Percentiles rank a stretch among this genome's conserved stretches.
phyloP scores from a whole-genome alignment of 1,140 invertebrate genomes.

The Macrostomum lignano region DNA sequence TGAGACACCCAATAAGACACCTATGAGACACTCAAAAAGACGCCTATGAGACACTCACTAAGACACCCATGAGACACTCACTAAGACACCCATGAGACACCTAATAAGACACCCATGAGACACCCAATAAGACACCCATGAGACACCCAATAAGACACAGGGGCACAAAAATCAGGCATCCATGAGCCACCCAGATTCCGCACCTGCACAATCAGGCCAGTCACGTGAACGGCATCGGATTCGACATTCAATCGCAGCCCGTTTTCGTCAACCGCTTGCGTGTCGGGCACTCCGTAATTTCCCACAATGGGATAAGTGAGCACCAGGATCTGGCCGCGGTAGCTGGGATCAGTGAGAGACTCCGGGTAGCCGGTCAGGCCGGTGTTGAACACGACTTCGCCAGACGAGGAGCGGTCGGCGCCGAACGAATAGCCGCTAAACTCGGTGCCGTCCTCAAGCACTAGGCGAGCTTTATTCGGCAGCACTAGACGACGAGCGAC shows the following conservation, averaged over 20 bases:
- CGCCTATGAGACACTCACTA: no score
- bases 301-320: constrained; percentile 17
- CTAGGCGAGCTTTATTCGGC: constrained; percentile 5
- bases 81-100: no score
- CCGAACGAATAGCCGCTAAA: constrained; percentile 1
- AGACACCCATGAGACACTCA: no score
- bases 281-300: constrained; percentile 14
- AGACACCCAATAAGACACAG: no score
- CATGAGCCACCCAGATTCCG: no score
- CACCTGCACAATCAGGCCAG: constrained; percentile 5
- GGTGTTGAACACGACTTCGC: constrained; percentile 5
- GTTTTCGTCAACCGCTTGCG: constrained; percentile 9
- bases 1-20: no score
- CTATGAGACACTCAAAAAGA: no score
- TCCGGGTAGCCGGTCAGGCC: constrained; percentile 13
- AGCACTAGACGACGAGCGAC: no score
- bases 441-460: not conserved
- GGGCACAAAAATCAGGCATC: no score
- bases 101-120: no score
- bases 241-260: constrained; percentile 12
- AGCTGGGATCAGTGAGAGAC: constrained; percentile 17
- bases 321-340: constrained; percentile 15
- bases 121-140: no score
- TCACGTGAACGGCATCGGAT: constrained; percentile 11
- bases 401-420: not conserved